Evolutionary conservation across 2,888 invertebrate genomes (phyloP), one percentile per base, ranked within the genome.

Genomic region (Tipula unca): DNA sequence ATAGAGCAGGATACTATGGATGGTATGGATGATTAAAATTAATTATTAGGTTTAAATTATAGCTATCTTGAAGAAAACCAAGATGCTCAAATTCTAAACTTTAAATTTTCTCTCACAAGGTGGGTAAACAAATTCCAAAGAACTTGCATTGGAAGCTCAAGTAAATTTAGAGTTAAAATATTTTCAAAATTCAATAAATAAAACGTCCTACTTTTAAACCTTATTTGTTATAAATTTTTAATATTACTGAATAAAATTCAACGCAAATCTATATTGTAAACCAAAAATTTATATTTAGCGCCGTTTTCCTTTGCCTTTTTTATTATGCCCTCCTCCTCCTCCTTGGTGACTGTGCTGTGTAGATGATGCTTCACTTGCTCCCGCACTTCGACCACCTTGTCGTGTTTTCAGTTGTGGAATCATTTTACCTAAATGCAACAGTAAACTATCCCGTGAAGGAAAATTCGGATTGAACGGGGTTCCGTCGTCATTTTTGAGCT

Each of bases 361-460:
- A 29, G 85, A 82, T 29, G 85, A 85, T 17, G 86, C 42, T 14
- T 85, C n/a, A 42, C 83, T 85, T n/a, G 84, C 42, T n/a, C 69
- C 82, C 6, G 86, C 87, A 25, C 85, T 86, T 0, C 89, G 32
- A 87, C 90, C 90, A 86, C 89, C 90, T 88, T 95, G 95, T 69
- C 98, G 92, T 13, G 94, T 93, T 90, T 98, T 99, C 87, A 98
- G 90, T 90, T 98, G 97, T 0, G 98, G 98, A 89, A 99, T 98
- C 90, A 94, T 96, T 88, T 95, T 94, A 20, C 96, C 96, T 86
- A 97, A 91, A 90, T 95, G 94, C 86, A 93, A 89, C 92, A 98
- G 93, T 1, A 99, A 89, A 83, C 96, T 94, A 87, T 96, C 95
- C 87, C 97, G 93, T 0, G 94, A 94, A 0, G 95, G 92, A 88